These are phyloP conservation scores for Drosophila subsilvestris DNA, from an alignment of 2,888 invertebrate genomes.

Conservation along the genomic window DNA sequence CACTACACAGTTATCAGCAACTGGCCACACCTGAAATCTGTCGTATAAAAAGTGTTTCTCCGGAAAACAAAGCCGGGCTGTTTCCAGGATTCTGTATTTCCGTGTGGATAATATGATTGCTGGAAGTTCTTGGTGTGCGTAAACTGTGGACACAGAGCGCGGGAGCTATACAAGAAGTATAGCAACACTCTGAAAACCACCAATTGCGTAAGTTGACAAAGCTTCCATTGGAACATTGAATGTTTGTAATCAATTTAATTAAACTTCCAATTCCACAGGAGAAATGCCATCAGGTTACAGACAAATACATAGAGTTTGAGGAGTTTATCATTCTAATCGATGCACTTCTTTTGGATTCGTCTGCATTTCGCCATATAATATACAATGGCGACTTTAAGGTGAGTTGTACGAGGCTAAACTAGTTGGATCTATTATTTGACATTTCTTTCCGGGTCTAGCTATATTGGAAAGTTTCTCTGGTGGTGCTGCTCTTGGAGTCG, in stretches of 20 bases:
- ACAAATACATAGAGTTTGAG: conserved; percentile 97
- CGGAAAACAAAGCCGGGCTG: no score
- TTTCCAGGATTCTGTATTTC: background rate
- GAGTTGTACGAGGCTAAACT: conserved; percentile 33
- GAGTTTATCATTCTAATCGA: conserved; percentile 94
- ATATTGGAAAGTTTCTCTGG: conserved; percentile 91
- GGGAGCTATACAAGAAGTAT: conserved; percentile 88
- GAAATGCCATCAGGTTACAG: conserved; percentile 90
- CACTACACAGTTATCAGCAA: no score
- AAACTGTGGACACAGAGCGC: conserved; percentile 88
- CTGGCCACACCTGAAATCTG: no score
- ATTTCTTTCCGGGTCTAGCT: conserved; percentile 84
- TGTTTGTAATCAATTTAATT: conserved; percentile 63
- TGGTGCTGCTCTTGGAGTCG: conserved; percentile 91
- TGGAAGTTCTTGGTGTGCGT: conserved; percentile 85
- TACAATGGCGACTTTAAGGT: conserved; percentile 92
- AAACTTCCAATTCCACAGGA: conserved; percentile 85
- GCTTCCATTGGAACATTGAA: background rate
- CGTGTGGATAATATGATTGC: conserved; percentile 2
- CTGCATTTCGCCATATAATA: conserved; percentile 93
- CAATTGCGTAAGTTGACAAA: conserved; percentile 87
- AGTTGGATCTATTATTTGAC: conserved; percentile 11
- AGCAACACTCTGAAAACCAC: conserved; percentile 89
- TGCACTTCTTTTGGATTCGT: conserved; percentile 90
- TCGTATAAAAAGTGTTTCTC: no score